These are phyloP conservation scores for Rhodeus uyekii DNA, from an alignment of 2,797 vertebrate genomes.

Conservation along the genomic window DNA sequence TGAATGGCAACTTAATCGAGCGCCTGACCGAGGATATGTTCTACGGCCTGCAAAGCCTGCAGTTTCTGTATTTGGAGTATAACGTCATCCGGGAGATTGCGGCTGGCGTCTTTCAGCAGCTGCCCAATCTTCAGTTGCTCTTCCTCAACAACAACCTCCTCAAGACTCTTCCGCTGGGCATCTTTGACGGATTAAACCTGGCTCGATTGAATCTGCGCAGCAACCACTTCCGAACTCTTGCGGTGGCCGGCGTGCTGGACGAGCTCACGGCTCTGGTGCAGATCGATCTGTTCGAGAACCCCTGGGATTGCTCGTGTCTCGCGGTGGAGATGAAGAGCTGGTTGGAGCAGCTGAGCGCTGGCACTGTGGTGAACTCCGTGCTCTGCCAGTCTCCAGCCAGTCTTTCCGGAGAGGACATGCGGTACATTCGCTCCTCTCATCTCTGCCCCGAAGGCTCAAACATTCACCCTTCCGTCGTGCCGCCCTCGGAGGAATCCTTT, in stretches of 20 bases:
- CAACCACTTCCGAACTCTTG: slow-evolving; percentile 90
- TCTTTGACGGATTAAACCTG: slow-evolving; percentile 87
- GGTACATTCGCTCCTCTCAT: slow-evolving; percentile 82
- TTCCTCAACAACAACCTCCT: slow-evolving; percentile 97
- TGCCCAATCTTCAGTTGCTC: slow-evolving; percentile 93
- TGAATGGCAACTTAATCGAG: slow-evolving; percentile 95
- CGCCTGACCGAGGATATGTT: slow-evolving; percentile 86
- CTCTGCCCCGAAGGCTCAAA: slow-evolving; percentile 93
- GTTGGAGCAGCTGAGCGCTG: slow-evolving; percentile 92
- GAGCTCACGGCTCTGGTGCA: slow-evolving; percentile 90
- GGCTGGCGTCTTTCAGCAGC: slow-evolving; percentile 84
- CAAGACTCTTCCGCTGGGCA: slow-evolving; percentile 84
- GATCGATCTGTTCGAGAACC: slow-evolving; percentile 97
- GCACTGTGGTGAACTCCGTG: slow-evolving; percentile 92
- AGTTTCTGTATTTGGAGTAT: slow-evolving; percentile 96
- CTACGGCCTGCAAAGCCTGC: slow-evolving; percentile 89
- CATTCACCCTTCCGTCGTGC: slow-evolving; percentile 81
- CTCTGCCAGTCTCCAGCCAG: slow-evolving; percentile 91
- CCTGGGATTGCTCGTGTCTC: slow-evolving; percentile 95
- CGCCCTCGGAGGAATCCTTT: slow-evolving; percentile 84
- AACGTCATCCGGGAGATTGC: slow-evolving; percentile 91
- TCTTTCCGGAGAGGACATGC: slow-evolving; percentile 90
- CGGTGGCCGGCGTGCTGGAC: slow-evolving; percentile 87
- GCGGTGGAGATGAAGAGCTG: slow-evolving; percentile 91
- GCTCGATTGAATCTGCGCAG: slow-evolving; percentile 90